These are phyloP conservation scores for Nemopilema nomurai DNA, from an alignment of 30 jellyfish, hydroid and myxozoan species.

Conservation along the genomic window DNA sequence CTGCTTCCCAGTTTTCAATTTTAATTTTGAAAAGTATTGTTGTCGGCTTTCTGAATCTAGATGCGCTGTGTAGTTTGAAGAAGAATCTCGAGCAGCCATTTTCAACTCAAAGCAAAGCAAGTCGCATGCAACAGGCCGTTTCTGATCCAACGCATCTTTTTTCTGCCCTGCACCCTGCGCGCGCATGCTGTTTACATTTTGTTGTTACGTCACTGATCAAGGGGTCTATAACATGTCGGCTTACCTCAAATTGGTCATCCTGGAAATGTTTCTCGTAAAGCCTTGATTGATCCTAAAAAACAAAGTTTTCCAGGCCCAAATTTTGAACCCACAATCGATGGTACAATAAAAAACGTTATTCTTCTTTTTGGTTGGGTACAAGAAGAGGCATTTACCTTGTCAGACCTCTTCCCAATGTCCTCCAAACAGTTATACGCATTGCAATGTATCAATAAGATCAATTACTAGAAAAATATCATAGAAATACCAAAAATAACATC, in stretches of 20 bases:
- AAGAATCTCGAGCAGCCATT: neutral
- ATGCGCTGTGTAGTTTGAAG: neutral
- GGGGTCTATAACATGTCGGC: neutral
- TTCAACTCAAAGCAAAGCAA: neutral
- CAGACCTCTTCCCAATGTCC: neutral
- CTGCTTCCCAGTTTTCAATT: slow-evolving; percentile 1
- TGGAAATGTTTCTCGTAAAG: slow-evolving; percentile 11
- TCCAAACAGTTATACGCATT: slow-evolving; percentile 6
- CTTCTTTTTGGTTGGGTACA: neutral
- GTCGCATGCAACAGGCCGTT: neutral
- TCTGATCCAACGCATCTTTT: neutral
- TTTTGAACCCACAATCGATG: slow-evolving; percentile 6
- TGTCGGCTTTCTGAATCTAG: neutral
- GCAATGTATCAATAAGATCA: neutral
- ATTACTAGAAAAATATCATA: neutral
- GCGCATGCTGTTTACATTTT: neutral
- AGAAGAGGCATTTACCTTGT: neutral
- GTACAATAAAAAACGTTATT: neutral
- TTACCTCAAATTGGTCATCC: slow-evolving; percentile 15
- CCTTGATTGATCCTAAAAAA: neutral
- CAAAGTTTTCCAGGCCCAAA: slow-evolving; percentile 6
- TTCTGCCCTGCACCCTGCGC: neutral
- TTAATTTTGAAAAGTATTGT: slow-evolving; percentile 3
- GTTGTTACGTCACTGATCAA: neutral
- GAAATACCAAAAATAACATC: neutral